Evolutionary conservation across 2,797 vertebrate genomes (phyloP).

Genomic region (Pampus argenteus): DNA sequence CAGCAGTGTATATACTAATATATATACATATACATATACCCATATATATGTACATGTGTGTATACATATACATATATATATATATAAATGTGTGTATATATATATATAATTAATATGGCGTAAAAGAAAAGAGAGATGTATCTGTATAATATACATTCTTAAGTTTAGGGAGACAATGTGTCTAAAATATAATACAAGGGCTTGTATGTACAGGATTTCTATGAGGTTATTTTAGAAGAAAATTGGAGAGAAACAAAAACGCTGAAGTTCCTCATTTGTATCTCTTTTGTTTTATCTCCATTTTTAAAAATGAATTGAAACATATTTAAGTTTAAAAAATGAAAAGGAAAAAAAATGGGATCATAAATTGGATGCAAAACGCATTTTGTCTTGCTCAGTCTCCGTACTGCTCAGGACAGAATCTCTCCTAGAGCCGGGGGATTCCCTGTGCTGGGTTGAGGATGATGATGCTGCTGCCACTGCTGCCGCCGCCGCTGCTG

Average conservation of each 20-base stretch:
- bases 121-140: conserved; percentile 75
- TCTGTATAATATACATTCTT: conserved; percentile 93
- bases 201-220: conserved; percentile 91
- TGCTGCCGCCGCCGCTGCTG: conserved; percentile 76
- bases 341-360: conserved; percentile 78
- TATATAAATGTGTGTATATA: conserved; percentile 62
- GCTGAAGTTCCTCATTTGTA: conserved; percentile 79
- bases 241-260: conserved; percentile 84
- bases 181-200: conserved; percentile 95
- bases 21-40: conserved; percentile 67
- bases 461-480: conserved; percentile 69
- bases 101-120: conserved; percentile 63
- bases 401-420: conserved; percentile 95
- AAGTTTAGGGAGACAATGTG: conserved; percentile 90
- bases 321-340: conserved; percentile 74
- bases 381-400: conserved; percentile 96
- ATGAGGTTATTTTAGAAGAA: conserved; percentile 88
- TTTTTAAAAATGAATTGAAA: conserved; percentile 85
- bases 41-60: conserved; percentile 65
- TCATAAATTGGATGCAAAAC: conserved; percentile 99
- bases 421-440: conserved; percentile 88
- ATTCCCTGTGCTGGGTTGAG: conserved; percentile 88
- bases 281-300: conserved; percentile 84
- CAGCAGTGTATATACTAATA: conserved; percentile 67
- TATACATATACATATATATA: conserved; percentile 57